Evolutionary conservation across 2,113 vertebrate species (phyloP).

Genomic region (Zosterops japonicus): DNA sequence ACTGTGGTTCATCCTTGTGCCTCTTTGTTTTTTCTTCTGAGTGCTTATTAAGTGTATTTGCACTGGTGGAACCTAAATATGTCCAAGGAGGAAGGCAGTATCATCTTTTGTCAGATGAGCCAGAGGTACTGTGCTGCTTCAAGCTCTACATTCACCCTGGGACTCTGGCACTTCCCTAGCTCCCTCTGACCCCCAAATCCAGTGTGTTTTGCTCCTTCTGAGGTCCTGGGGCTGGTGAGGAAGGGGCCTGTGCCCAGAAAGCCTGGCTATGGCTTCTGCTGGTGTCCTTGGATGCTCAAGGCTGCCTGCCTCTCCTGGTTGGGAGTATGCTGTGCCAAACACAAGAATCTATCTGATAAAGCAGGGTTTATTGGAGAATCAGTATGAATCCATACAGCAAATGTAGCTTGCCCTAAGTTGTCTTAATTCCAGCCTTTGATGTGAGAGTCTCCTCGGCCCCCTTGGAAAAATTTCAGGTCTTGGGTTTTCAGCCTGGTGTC

Average conservation of each 20-base stretch:
- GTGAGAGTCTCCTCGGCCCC: neutral
- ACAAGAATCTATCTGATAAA: neutral
- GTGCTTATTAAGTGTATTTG: neutral
- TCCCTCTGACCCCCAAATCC: neutral
- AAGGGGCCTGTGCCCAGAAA: neutral
- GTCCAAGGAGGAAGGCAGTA: neutral
- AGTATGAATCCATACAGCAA: neutral
- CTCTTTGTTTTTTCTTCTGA: neutral
- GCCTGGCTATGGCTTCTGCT: neutral
- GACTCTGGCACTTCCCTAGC: neutral
- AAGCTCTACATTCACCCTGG: fast-evolving
- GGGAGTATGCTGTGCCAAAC: neutral
- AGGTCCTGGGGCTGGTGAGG: neutral
- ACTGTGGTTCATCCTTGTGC: neutral
- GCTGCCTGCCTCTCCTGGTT: neutral
- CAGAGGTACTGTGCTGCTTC: neutral
- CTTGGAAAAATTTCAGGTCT: neutral
- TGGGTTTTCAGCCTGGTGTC: neutral
- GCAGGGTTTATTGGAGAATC: neutral
- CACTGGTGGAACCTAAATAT: neutral
- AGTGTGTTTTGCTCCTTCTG: neutral
- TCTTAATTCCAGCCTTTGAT: neutral
- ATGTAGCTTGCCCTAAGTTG: neutral
- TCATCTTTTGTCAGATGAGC: neutral
- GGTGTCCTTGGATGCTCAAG: neutral